These are phyloP conservation scores for Cariama cristata DNA, from an alignment of 2,113 vertebrate species.

Conservation along the genomic window DNA sequence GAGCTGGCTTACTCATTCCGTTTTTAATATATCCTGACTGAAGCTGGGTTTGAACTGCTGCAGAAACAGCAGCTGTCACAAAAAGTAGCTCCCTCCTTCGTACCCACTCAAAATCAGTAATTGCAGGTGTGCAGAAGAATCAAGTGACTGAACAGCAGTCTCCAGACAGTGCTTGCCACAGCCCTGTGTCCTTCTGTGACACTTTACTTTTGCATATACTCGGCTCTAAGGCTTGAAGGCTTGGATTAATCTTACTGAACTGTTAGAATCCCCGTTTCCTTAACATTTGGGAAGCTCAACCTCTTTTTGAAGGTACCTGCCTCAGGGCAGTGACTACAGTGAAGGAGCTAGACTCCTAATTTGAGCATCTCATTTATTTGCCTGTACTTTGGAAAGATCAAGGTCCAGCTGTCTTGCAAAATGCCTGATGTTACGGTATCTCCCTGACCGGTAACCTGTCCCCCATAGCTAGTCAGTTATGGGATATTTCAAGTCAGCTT, in stretches of 20 bases:
- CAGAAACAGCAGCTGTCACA: neutral
- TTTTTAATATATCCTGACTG: neutral
- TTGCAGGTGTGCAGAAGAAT: neutral
- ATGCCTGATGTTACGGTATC: neutral
- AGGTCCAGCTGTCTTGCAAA: neutral
- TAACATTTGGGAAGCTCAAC: neutral
- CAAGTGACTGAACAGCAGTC: neutral
- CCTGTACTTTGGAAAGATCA: neutral
- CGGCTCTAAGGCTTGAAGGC: neutral
- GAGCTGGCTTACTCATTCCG: neutral
- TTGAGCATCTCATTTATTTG: neutral
- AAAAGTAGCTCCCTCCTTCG: neutral
- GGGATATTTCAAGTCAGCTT: neutral
- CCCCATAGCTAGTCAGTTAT: rapidly evolving
- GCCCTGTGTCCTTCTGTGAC: neutral
- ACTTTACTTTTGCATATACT: neutral
- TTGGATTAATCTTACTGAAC: neutral
- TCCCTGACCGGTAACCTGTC: neutral
- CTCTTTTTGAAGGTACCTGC: neutral
- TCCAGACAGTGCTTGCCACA: neutral
- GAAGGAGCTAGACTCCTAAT: neutral
- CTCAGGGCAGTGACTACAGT: neutral
- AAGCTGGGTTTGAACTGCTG: neutral
- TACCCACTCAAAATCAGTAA: neutral
- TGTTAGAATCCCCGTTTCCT: neutral